Base-by-base conservation (phyloP, 1,140 invertebrate genomes). In the Melanaphis sacchari region DNA sequence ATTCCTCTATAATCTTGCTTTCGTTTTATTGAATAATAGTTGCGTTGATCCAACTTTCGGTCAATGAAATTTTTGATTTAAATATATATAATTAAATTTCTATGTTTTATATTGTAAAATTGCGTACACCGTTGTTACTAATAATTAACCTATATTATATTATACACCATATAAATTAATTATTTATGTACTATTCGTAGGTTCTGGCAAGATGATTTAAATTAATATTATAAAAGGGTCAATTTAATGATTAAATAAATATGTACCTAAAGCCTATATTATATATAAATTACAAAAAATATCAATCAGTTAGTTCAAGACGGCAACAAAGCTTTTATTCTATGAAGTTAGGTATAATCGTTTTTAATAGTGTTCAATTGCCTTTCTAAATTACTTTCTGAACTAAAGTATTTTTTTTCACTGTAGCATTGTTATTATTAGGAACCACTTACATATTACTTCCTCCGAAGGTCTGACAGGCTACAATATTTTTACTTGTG, bases 1-100 rank as follows among this genome's bases (percentile, higher is more conserved):
- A 31, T 87, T 49, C 46, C 52, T 49, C 87, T 36, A 38, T 88
- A 49, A 88, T 88, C n/a, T 52, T 88, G 3, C 87, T 52, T 88
- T 88, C 43, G 31, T 88, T 88, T 49, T 52, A 36, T 88, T 88
- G 46, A n/a, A 88, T 88, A 84, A 40, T 84, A 84, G 59, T 76
- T 76, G 59, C 31, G 31, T 36, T 21, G 31, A n/a, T 76, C 59
- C n/a, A 76, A 76, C 59, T 76, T 76, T 76, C 59, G 59, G 59
- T 76, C 15, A 76, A 15, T n/a, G 59, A 11, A 76, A 76, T 76
- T 76, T 76, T 76, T 76, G 59, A 76, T 76, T 76, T 76, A 76
- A 76, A n/a, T 76, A 36, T 76, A 76, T 76, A 76, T 76, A 76
- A 76, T 76, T 76, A 76, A 76, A 76, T 76, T 15, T 76, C 59